A percentile compares a stretch with the other conserved stretches of the same genome.
phyloP scores from a whole-genome alignment of 1,140 invertebrate genomes.

The Bathynomus jamesi region DNA sequence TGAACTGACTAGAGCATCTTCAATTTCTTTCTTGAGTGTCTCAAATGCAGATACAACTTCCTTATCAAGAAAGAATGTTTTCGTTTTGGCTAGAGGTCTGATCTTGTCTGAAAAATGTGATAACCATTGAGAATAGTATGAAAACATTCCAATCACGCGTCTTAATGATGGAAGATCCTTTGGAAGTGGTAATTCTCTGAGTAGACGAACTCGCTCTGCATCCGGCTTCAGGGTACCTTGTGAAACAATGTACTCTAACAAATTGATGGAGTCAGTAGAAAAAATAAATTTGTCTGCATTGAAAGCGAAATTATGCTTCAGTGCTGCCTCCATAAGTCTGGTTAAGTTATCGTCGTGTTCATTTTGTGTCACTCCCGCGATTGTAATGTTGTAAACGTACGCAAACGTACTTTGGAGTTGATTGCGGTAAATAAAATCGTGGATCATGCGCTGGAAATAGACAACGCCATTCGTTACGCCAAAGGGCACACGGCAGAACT shows the following conservation, averaged over 20 bases:
- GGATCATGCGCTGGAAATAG: slow-evolving; percentile 20
- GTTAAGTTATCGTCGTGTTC: slow-evolving; percentile 20
- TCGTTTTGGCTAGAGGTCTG: too few relatives aligned
- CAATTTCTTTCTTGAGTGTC: too few relatives aligned
- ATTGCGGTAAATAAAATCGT: slow-evolving; percentile 22
- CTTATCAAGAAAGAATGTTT: too few relatives aligned
- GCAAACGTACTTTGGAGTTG: slow-evolving; percentile 18
- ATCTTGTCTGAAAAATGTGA: too few relatives aligned
- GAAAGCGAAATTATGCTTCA: slow-evolving; percentile 8
- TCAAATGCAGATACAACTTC: too few relatives aligned
- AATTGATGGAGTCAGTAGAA: background rate
- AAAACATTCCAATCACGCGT: too few relatives aligned
- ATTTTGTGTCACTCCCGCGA: slow-evolving; percentile 8
- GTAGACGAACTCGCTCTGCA: slow-evolving; percentile 6
- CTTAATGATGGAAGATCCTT: too few relatives aligned
- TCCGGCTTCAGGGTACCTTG: slow-evolving; percentile 2
- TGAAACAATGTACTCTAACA: slow-evolving; percentile 6
- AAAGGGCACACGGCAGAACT: slow-evolving; percentile 40
- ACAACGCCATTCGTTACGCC: too few relatives aligned
- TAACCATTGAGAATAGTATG: too few relatives aligned
- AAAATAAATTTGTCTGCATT: slow-evolving; percentile 22
- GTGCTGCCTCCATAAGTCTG: slow-evolving; percentile 10
- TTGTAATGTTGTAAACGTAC: slow-evolving; percentile 34
- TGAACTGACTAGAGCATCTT: too few relatives aligned
- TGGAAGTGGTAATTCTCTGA: slow-evolving; percentile 19